phyloP scores from a whole-genome alignment of 2,888 invertebrate genomes.

The Hypsopygia costalis region DNA sequence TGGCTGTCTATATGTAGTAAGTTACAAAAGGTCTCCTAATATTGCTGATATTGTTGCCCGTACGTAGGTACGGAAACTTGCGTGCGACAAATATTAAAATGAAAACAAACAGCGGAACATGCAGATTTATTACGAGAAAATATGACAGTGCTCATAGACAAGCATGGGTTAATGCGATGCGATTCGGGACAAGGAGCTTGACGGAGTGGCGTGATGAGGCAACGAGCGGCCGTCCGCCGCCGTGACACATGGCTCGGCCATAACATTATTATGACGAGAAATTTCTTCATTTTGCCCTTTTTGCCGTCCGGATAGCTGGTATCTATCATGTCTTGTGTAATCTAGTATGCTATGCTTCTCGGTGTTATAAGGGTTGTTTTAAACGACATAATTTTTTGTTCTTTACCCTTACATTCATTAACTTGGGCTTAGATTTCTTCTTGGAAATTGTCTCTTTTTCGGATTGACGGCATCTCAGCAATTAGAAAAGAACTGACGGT shows the following conservation, averaged over 20 bases:
- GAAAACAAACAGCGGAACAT: constrained; percentile 1
- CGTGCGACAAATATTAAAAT: neutral
- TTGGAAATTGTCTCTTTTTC: too few species aligned
- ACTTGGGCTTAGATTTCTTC: too few species aligned
- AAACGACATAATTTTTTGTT: neutral
- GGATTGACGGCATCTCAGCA: too few species aligned
- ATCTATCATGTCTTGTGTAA: constrained; percentile 46
- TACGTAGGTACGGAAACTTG: too few species aligned
- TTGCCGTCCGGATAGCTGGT: constrained; percentile 45
- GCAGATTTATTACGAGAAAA: constrained; percentile 12
- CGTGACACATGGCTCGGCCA: constrained; percentile 54
- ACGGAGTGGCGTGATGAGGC: constrained; percentile 41
- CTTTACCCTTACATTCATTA: too few species aligned
- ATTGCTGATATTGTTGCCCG: too few species aligned
- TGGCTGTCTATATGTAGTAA: too few species aligned
- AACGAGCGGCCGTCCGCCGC: constrained; percentile 30
- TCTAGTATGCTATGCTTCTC: constrained; percentile 16
- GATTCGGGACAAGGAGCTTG: constrained; percentile 48
- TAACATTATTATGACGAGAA: constrained; percentile 56
- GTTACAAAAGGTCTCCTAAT: too few species aligned
- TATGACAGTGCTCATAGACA: constrained; percentile 28
- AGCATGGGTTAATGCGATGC: constrained; percentile 45
- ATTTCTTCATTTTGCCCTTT: constrained; percentile 56
- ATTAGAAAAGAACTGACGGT: too few species aligned
- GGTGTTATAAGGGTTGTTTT: constrained; percentile 6